Percentiles rank a stretch among this genome's conserved stretches.
These are phyloP conservation scores for Nasua narica DNA, from an alignment of 2,797 vertebrate species.

Conservation along the genomic window DNA sequence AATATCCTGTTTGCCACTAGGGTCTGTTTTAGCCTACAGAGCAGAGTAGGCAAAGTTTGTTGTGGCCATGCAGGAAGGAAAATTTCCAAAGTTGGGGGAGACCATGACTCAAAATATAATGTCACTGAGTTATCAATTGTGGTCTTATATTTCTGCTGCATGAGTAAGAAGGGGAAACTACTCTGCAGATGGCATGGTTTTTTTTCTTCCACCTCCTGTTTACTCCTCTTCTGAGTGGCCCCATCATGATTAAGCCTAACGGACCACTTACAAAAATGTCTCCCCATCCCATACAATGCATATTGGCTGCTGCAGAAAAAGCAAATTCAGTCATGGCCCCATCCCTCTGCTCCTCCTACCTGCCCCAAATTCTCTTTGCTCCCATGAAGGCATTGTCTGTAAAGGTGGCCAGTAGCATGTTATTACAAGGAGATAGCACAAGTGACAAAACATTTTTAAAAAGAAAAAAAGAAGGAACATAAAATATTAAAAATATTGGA, in stretches of 20 bases:
- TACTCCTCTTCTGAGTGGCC: background rate
- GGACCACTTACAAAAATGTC: background rate
- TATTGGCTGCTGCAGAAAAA: background rate
- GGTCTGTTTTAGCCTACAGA: background rate
- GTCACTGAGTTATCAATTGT: background rate
- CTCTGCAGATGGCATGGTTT: background rate
- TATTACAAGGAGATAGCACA: background rate
- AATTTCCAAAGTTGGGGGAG: background rate
- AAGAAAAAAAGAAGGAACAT: no score
- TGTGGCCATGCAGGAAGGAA: background rate
- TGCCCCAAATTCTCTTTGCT: background rate
- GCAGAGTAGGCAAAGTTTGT: background rate
- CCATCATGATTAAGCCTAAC: background rate
- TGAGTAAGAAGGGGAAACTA: background rate
- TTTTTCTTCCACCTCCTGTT: background rate
- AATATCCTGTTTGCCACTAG: background rate
- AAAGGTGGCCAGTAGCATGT: background rate
- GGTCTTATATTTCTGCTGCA: background rate
- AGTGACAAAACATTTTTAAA: no score
- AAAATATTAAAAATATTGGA: no score
- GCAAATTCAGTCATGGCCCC: background rate
- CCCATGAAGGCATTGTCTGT: background rate
- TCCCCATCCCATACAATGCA: background rate
- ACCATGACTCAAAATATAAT: constrained; percentile 16
- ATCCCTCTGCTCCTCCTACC: background rate